Conservation (phyloP, 2,797 vertebrate species). For the Staurois parvus region DNA sequence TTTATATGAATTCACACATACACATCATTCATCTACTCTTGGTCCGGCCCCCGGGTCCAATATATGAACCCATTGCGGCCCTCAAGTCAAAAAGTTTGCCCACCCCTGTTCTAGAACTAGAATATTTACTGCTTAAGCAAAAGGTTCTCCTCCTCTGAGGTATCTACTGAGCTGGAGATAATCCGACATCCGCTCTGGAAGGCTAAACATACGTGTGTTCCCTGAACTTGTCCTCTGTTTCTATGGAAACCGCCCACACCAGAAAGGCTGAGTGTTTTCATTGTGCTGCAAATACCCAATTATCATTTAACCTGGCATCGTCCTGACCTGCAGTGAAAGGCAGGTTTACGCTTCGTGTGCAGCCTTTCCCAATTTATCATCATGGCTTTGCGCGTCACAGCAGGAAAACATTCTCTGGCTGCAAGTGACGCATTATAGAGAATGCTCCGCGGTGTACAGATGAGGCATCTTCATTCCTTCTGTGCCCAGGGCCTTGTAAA, state of each 20-base stretch:
- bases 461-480: no score
- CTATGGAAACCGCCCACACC: constrained; percentile 30
- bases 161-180: background rate
- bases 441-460: no score
- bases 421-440: no score
- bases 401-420: no score
- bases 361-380: background rate
- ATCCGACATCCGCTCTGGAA: background rate
- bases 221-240: constrained; percentile 22
- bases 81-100: no score
- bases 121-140: no score
- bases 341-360: background rate
- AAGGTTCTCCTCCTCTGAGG: background rate
- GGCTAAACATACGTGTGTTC: constrained; percentile 18
- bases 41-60: no score
- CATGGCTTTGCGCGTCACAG: background rate
- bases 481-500: no score
- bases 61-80: no score
- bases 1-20: no score
- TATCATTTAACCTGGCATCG: constrained; percentile 10
- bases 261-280: background rate
- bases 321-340: background rate
- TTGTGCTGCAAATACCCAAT: constrained; percentile 10
- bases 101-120: no score
- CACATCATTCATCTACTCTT: no score